These are phyloP conservation scores for Melanchra persicariae DNA, from an alignment of 2,888 invertebrate species.

Conservation along the genomic window DNA sequence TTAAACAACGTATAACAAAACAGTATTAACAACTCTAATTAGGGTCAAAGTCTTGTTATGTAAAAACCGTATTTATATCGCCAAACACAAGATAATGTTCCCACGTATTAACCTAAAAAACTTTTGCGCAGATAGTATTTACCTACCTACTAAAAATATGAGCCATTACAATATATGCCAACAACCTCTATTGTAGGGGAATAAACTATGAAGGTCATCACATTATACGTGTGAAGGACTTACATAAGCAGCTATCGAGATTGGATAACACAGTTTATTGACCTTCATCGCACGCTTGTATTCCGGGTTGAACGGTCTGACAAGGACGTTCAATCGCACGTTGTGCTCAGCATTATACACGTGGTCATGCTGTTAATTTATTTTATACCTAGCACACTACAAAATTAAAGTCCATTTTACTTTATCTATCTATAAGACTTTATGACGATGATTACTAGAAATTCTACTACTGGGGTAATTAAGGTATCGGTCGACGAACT, in stretches of 20 bases:
- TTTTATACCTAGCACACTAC: constrained; percentile 41
- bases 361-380: constrained; percentile 61
- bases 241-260: constrained; percentile 80
- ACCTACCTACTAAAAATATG: constrained; percentile 35
- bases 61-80: constrained; percentile 6
- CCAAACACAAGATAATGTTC: constrained; percentile 14
- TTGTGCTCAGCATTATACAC: constrained; percentile 71
- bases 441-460: constrained; percentile 66
- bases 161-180: constrained; percentile 68
- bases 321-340: constrained; percentile 85
- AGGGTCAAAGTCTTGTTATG: constrained; percentile 28
- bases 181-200: constrained; percentile 70
- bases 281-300: constrained; percentile 77
- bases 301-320: constrained; percentile 86
- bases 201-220: constrained; percentile 84
- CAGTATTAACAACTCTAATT: constrained; percentile 2
- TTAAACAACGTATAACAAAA: background rate
- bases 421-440: constrained; percentile 31
- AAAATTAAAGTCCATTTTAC: constrained; percentile 63
- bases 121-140: constrained; percentile 25
- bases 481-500: constrained; percentile 74
- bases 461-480: constrained; percentile 75
- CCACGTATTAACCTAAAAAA: constrained; percentile 35
- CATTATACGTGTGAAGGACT: constrained; percentile 79
- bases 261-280: constrained; percentile 81